phyloP scores from a whole-genome alignment of 1,140 invertebrate genomes.

The Sarcophaga peregrina region DNA sequence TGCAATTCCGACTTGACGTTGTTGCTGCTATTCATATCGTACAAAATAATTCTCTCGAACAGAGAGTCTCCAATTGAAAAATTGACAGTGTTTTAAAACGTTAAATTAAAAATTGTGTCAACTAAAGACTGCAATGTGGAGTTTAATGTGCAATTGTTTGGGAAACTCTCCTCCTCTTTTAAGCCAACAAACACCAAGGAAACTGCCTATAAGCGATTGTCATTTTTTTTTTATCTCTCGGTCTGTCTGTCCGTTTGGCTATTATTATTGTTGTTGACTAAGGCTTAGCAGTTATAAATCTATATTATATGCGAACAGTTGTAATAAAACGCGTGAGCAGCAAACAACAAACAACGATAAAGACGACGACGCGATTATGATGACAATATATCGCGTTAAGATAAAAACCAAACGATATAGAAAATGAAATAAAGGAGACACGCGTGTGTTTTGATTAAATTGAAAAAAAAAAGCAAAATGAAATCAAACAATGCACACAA shows the following conservation, averaged over 20 bases:
- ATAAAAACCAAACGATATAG: no score
- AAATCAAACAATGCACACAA: no score
- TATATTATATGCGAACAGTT: conserved; percentile 22
- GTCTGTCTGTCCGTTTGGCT: no score
- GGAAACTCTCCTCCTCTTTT: neutral
- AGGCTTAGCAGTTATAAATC: conserved; percentile 22
- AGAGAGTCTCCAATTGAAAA: neutral
- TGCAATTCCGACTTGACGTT: neutral
- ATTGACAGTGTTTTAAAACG: neutral
- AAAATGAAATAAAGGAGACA: neutral
- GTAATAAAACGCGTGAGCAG: conserved; percentile 23
- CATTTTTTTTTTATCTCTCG: neutral
- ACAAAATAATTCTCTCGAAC: neutral
- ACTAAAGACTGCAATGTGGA: no score
- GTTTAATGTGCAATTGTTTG: no score
- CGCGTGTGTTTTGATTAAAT: neutral
- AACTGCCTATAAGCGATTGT: conserved; percentile 16
- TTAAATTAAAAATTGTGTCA: no score
- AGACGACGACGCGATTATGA: neutral
- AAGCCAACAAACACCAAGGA: neutral
- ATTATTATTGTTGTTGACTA: neutral
- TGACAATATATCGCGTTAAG: no score
- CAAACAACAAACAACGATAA: neutral
- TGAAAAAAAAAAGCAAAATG: neutral
- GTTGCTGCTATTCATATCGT: neutral